Conservation (phyloP, 2,888 invertebrate genomes). For the Toxonevra muliebris region DNA sequence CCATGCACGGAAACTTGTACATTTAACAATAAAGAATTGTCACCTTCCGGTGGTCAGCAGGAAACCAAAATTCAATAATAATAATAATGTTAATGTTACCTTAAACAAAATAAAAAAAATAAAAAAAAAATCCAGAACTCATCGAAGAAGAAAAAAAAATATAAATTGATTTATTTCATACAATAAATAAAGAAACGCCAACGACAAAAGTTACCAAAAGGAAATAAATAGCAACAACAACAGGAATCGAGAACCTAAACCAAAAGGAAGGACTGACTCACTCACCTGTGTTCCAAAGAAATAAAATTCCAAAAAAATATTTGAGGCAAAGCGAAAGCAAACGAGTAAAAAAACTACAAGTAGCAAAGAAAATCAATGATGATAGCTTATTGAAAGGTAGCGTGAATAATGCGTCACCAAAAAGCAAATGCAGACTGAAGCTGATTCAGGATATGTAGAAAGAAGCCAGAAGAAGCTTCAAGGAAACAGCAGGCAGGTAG, state of each 20-base stretch:
- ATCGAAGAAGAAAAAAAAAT: not conserved
- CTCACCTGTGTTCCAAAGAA: too few species aligned
- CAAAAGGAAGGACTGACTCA: too few species aligned
- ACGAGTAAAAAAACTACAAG: not conserved
- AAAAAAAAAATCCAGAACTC: too few species aligned
- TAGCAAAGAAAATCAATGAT: constrained; percentile 18
- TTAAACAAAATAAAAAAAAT: too few species aligned
- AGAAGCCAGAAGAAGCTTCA: not conserved
- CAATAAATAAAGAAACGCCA: not conserved
- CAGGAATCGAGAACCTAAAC: too few species aligned
- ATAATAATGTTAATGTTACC: too few species aligned
- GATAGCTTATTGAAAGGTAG: constrained; percentile 26
- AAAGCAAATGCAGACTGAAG: constrained; percentile 3
- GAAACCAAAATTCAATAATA: too few species aligned
- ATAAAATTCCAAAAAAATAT: too few species aligned
- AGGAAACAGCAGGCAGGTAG: not conserved
- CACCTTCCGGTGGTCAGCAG: not conserved
- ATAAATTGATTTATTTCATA: constrained; percentile 4
- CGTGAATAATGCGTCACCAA: not conserved
- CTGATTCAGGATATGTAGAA: not conserved
- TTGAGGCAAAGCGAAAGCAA: too few species aligned
- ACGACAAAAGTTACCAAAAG: not conserved
- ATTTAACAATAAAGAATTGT: constrained; percentile 6
- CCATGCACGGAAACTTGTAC: not conserved
- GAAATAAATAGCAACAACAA: not conserved